Percentiles rank a stretch among this genome's conserved stretches.
Conservation (phyloP, 2,888 invertebrate species). For the Meteorus cinctellus region DNA sequence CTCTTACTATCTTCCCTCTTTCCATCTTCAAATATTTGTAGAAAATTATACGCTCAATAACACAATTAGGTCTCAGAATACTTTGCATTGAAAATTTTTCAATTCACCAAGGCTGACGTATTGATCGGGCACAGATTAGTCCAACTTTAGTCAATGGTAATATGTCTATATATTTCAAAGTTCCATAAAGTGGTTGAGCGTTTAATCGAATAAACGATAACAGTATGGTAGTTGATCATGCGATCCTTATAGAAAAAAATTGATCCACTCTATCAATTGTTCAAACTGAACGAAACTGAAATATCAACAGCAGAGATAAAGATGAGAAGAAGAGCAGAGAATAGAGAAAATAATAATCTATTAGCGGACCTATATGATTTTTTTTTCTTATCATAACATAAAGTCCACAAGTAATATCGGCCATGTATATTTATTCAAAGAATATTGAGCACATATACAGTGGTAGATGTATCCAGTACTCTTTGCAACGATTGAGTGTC, state of each 20-base stretch:
- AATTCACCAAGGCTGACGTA: neutral
- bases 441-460: too few relatives aligned
- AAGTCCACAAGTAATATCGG: neutral
- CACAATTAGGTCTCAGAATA: neutral
- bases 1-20: neutral
- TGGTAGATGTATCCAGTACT: too few relatives aligned
- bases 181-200: neutral
- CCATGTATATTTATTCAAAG: too few relatives aligned
- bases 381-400: neutral
- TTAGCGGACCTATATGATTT: neutral
- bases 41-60: slow-evolving; percentile 30
- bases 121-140: slow-evolving; percentile 20
- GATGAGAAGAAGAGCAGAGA: neutral
- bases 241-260: neutral
- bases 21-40: slow-evolving; percentile 1
- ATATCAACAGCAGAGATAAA: neutral
- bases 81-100: neutral
- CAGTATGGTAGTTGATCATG: neutral
- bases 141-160: slow-evolving; percentile 12
- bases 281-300: neutral
- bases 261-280: neutral
- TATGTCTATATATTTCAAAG: neutral
- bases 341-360: neutral
- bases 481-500: too few relatives aligned
- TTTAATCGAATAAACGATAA: slow-evolving; percentile 20